A percentile compares a stretch with the other conserved stretches of the same genome.
These are phyloP conservation scores for Thyatira batis DNA, from an alignment of 2,888 invertebrate species.

Conservation along the genomic window DNA sequence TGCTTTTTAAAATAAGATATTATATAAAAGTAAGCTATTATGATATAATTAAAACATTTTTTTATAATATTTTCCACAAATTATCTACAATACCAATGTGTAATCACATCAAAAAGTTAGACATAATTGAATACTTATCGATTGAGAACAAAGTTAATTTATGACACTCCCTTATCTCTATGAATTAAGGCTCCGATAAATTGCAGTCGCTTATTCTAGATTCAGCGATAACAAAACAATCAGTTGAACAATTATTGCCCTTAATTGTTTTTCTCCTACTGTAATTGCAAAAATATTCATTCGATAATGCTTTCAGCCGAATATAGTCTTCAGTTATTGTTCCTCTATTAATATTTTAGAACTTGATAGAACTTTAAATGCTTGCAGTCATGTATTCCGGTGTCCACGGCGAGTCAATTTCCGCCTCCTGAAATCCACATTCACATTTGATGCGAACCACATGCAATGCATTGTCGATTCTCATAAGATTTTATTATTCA, in stretches of 20 bases:
- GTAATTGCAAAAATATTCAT: too few species aligned
- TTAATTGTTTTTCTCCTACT: not conserved
- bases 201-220: not conserved
- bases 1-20: not conserved
- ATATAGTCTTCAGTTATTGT: not conserved
- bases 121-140: not conserved
- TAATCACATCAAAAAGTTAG: not conserved
- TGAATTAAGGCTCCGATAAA: slow-evolving; percentile 8
- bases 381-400: too few species aligned
- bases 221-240: not conserved
- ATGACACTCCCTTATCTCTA: slow-evolving; percentile 10
- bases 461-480: not conserved
- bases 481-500: not conserved
- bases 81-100: not conserved
- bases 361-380: not conserved
- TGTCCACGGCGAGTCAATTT: not conserved
- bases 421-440: not conserved
- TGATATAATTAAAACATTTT: too few species aligned
- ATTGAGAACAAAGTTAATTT: slow-evolving; percentile 11
- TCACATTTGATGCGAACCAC: not conserved
- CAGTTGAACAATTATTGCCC: not conserved
- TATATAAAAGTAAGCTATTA: not conserved
- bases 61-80: not conserved
- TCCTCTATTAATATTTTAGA: too few species aligned
- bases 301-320: too few species aligned